Conservation (phyloP, 2,888 invertebrate species). For the Oxyteleia sp. region DNA sequence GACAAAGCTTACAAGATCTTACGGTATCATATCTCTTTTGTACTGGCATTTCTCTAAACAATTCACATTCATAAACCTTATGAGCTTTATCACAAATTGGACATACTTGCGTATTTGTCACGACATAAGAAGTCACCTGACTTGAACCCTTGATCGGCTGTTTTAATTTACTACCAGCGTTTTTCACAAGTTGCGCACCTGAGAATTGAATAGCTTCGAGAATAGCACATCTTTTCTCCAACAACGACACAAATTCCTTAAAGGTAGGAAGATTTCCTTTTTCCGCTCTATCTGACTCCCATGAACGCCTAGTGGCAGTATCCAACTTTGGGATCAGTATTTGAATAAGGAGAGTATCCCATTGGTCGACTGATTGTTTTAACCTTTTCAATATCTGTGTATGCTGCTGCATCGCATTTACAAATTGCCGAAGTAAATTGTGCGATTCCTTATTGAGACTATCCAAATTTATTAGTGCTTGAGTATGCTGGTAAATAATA, state of each 20-base stretch:
- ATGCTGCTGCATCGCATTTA: slow-evolving; percentile 1
- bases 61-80: slow-evolving; percentile 3
- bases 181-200: neutral
- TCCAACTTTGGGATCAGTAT: slow-evolving; percentile 3
- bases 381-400: neutral
- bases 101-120: neutral
- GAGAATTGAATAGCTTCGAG: neutral
- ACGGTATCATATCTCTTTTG: slow-evolving; percentile 1
- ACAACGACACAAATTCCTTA: slow-evolving; percentile 5
- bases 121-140: slow-evolving; percentile 13
- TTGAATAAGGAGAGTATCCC: slow-evolving; percentile 22
- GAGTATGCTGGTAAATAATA: neutral
- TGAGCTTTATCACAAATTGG: neutral
- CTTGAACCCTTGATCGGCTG: neutral
- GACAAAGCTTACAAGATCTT: neutral
- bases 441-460: slow-evolving; percentile 1
- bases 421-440: neutral
- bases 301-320: neutral
- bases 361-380: slow-evolving; percentile 9
- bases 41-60: slow-evolving; percentile 8
- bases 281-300: slow-evolving; percentile 18
- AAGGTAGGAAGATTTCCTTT: neutral
- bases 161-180: neutral
- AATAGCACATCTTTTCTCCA: slow-evolving; percentile 3
- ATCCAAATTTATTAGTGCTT: neutral